A percentile compares a stretch with the other conserved stretches of the same genome.
Evolutionary conservation across 2,113 vertebrate genomes (phyloP).

Genomic region (Aptenodytes forsteri): DNA sequence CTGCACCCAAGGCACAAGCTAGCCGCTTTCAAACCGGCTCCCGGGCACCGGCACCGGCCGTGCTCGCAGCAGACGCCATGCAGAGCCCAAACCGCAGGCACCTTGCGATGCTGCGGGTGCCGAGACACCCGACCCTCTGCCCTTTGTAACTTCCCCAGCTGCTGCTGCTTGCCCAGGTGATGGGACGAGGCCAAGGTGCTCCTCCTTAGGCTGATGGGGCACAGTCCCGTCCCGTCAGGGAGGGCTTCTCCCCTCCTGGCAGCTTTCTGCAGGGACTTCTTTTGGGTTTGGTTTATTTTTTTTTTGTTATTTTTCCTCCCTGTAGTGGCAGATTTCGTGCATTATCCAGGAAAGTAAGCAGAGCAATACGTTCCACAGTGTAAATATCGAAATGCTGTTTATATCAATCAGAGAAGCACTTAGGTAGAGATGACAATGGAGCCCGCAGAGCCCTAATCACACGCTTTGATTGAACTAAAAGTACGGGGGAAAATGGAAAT

Average conservation of each 20-base stretch:
- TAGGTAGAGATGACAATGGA: conserved; percentile 34
- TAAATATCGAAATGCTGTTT: neutral
- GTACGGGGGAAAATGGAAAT: neutral
- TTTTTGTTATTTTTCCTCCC: neutral
- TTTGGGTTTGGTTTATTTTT: neutral
- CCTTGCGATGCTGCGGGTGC: accelerated
- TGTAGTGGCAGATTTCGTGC: neutral
- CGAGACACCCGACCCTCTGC: accelerated
- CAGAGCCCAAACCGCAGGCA: accelerated
- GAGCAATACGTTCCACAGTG: neutral
- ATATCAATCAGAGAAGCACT: conserved; percentile 39
- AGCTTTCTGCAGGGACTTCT: neutral
- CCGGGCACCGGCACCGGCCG: accelerated
- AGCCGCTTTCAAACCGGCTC: neutral
- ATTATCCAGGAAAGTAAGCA: neutral
- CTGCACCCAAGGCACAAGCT: accelerated
- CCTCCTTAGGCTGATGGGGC: neutral
- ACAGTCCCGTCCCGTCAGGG: neutral
- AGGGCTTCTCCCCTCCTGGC: neutral
- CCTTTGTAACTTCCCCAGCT: neutral
- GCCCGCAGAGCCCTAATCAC: neutral
- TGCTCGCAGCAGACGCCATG: accelerated
- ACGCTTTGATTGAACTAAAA: neutral
- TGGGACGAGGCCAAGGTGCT: neutral
- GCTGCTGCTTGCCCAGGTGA: neutral